Base-by-base conservation (phyloP, 2,797 vertebrate genomes). In the Amphiprion clarkii region DNA sequence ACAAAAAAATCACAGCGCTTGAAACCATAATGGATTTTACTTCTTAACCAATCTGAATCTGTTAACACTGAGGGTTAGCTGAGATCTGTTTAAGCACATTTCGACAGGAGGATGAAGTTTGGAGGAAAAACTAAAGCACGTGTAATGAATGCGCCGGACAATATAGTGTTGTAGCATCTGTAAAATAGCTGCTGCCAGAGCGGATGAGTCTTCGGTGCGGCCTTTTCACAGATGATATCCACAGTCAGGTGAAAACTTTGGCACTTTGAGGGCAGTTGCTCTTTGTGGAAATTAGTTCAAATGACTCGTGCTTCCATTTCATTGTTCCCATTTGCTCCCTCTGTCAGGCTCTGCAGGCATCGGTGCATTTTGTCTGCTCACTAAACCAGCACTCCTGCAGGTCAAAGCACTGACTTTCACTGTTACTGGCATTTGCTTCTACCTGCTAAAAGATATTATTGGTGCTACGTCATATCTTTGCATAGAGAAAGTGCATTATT, bases 241-340 rank as follows among this genome's bases (percentile, higher is more conserved):
- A 58, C 53, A 40, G 33, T 76, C 74, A 61, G 49, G 42, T 67
- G 60, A 75, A 86, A 78, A 76, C 68, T 60, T 66, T 57, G 74
- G 62, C 82, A 71, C 67, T 74, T 44, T 70, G 62, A 74, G 70
- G 82, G 63, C 62, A 64, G 69, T 71, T 23, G 42, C 79, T 80
- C 79, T 83, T 76, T 73, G 31, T 81, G 67, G 58, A 85, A 86
- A 90, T 85, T 77, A 78, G 81, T 70, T 78, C 67, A 76, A 56
- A 86, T 31, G 42, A 79, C 69, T 56, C 75, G 67, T 69, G 31
- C 67, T 67, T 83, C 79, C 60, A 75, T 85, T 82, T 87, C 67
- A 46, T 51, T 40, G 54, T 76, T n/a, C 44, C 62, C 49, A 72
- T 71, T 84, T 83, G 64, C 78, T 69, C 72, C 56, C 71, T 71